Base-by-base conservation (phyloP, 2,888 invertebrate species). In the Melangyna quadrimaculata region DNA sequence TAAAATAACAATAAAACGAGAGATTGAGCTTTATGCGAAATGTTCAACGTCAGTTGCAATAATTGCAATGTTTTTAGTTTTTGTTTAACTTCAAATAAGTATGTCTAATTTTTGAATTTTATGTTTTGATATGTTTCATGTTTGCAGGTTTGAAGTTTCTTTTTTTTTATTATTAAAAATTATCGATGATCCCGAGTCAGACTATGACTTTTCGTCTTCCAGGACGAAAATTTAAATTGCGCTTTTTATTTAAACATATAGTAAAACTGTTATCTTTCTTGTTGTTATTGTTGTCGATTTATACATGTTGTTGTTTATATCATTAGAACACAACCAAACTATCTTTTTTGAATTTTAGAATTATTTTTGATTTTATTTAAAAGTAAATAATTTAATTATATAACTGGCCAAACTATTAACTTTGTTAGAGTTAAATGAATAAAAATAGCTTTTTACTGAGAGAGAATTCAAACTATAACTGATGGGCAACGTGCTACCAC, bases 391-490 rank as follows among this genome's bases (percentile, higher is more conserved):
- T 51, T 51, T 24, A 14, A 27, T 51, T 51, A 27, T 35, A 59
- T 35, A 65, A 55, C 61, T 75, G 53, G 27, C 51, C 51, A 51
- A 51, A 24, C n/a, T 48, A 51, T 27, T 51, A 51, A 24, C 24
- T 51, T 14, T 27, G 27, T 51, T 65, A 24, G 22, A 61, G 22
- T 57, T 63, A 17, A 65, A 14, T 65, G 27, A 72, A 73, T 65
- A 65, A 45, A 51, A 71, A 59, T 61, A 74, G 67, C 63, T 77
- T 67, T 79, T 80, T 70, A 32, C 61, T 45, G 45, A 59, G 73
- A 79, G 87, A 79, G 87, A 88, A 86, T 79, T 79, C 78, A 72
- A 88, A 87, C 80, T 83, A 79, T 79, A 86, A 87, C 87, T 87
- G 86, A 88, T 86, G 81, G 78, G 84, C 80, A 88, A 86, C 86